These are phyloP conservation scores for Acromyrmex echinatior DNA, from an alignment of 1,140 invertebrate genomes.

Conservation along the genomic window DNA sequence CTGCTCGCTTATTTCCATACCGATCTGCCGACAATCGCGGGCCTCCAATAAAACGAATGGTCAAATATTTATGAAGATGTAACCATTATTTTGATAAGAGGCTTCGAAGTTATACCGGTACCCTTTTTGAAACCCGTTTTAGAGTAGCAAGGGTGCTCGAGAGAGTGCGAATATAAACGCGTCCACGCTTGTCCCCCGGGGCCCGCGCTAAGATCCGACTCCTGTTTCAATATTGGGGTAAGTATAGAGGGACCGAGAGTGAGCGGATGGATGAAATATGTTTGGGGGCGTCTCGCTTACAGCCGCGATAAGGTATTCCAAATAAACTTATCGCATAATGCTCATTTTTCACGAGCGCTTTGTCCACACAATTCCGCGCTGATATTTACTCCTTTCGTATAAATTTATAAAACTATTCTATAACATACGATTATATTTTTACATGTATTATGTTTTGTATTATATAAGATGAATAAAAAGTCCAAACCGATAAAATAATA, in stretches of 20 bases:
- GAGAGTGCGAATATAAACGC: constrained; percentile 86
- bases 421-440: not conserved
- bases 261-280: constrained; percentile 65
- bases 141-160: constrained; percentile 53
- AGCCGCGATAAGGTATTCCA: constrained; percentile 60
- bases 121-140: constrained; percentile 58
- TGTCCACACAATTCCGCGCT: not conserved
- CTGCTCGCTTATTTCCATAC: constrained; percentile 81
- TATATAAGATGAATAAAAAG: no score
- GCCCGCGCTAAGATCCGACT: constrained; percentile 80
- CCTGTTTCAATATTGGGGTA: constrained; percentile 82
- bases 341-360: constrained; percentile 49
- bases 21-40: constrained; percentile 83
- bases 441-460: not conserved
- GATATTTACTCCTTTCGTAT: constrained; percentile 28
- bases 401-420: not conserved
- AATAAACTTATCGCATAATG: constrained; percentile 72
- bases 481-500: no score
- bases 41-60: constrained; percentile 73
- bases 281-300: constrained; percentile 56
- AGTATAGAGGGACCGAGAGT: constrained; percentile 60
- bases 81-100: constrained; percentile 87
- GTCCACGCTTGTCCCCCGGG: constrained; percentile 77
- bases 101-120: constrained; percentile 79
- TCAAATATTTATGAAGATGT: constrained; percentile 87